These are phyloP conservation scores for Leptogaster cylindrica DNA, from an alignment of 2,888 invertebrate genomes.

Conservation along the genomic window DNA sequence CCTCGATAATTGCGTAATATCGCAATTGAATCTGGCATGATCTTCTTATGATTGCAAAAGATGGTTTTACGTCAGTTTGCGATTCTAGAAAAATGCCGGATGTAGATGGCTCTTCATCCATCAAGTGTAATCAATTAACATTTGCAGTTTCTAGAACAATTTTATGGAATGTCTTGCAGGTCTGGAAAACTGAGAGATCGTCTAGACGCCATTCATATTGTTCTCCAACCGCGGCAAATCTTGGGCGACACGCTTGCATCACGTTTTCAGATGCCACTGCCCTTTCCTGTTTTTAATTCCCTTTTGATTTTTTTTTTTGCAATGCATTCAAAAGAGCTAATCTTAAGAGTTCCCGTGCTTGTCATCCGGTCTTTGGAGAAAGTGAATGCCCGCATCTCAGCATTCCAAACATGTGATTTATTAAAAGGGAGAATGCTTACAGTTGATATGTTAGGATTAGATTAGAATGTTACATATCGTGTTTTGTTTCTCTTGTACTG, in stretches of 20 bases:
- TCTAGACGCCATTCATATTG: too few species aligned
- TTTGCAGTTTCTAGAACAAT: too few species aligned
- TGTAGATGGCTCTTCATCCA: too few species aligned
- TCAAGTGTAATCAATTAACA: too few species aligned
- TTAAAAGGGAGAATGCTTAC: background rate
- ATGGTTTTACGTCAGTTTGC: too few species aligned
- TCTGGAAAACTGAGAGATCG: too few species aligned
- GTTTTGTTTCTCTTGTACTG: background rate
- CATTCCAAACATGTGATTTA: constrained; percentile 7
- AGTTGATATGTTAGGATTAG: constrained; percentile 17
- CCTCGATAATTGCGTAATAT: too few species aligned
- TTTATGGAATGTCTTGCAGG: too few species aligned
- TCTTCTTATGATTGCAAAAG: too few species aligned
- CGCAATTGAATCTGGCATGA: too few species aligned
- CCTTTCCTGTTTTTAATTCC: background rate
- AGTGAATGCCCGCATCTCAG: too few species aligned
- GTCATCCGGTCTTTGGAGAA: constrained; percentile 21
- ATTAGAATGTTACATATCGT: constrained; percentile 2
- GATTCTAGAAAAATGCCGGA: too few species aligned
- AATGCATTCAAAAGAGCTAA: constrained; percentile 9
- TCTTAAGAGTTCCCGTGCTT: constrained; percentile 10
- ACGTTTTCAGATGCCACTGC: constrained; percentile 8
- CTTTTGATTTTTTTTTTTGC: background rate
- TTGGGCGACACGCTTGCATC: constrained; percentile 5
- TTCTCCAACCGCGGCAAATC: constrained; percentile 11